Base-by-base conservation (phyloP, 2,888 invertebrate species). In the Caenorhabditis parvicauda region DNA sequence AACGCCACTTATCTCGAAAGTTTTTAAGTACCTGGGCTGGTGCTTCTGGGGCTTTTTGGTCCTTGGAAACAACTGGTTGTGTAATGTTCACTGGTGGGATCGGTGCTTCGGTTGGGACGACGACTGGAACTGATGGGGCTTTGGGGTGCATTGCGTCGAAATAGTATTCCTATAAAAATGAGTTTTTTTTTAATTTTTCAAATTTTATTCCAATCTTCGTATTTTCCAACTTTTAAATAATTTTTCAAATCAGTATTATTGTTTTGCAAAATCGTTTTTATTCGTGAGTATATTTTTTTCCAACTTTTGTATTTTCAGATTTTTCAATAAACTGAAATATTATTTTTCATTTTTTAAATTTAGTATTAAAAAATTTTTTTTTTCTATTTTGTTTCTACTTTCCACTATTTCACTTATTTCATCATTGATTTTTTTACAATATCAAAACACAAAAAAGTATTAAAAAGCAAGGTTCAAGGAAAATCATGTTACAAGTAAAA, bases 61-160 rank as follows among this genome's bases (percentile, higher is more conserved):
- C 22, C 25, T n/a, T n/a, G n/a, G n/a, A n/a, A n/a, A n/a, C n/a
- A n/a, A n/a, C n/a, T n/a, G n/a, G n/a, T n/a, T n/a, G n/a, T n/a
- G n/a, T n/a, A n/a, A n/a, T n/a, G n/a, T n/a, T n/a, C n/a, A n/a
- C n/a, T n/a, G n/a, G n/a, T n/a, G 35, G 35, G n/a, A 32, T 32
- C 24, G 43, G 42, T 7, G 17, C 43, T 19, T 12, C 25, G n/a
- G 35, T 32, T n/a, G 35, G 9, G 9, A 12, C n/a, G 35, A 32
- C 35, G n/a, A 32, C n/a, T 14, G 55, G 50, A 7, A 3, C 17
- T 7, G 39, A 25, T 14, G 24, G 9, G 24, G 25, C 46, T 14
- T 27, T 27, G 6, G 71, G 69, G 39, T 67, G 66, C 47, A 67
- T 64, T 6, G 70, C 56, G 46, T 75, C 75, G 55, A 76, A 75